These are phyloP conservation scores for Thaumetopoea pityocampa DNA, from an alignment of 1,140 invertebrate species.

Conservation along the genomic window DNA sequence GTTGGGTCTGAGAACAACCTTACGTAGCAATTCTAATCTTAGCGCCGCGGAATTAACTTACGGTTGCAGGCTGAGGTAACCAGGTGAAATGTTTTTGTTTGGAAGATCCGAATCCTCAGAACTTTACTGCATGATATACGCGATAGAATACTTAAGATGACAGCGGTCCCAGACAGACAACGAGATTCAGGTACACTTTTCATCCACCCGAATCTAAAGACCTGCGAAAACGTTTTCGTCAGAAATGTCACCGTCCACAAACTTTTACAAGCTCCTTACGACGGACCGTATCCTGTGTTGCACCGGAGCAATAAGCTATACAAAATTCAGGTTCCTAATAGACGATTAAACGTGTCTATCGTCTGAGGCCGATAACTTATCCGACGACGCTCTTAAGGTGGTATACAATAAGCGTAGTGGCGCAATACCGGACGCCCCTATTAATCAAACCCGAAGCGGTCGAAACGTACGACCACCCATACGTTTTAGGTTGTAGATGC, in stretches of 20 bases:
- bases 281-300: slow-evolving; percentile 26
- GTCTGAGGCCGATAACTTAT: slow-evolving; percentile 25
- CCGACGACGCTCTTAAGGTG: no score
- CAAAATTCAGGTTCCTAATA: slow-evolving; percentile 13
- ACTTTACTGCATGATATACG: slow-evolving; percentile 13
- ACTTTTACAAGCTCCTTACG: slow-evolving; percentile 23
- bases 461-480: no score
- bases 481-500: no score
- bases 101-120: background rate
- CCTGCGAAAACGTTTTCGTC: slow-evolving; percentile 26
- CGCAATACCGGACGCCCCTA: no score
- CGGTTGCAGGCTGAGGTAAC: slow-evolving; percentile 22
- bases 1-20: slow-evolving; percentile 29
- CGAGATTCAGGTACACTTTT: slow-evolving; percentile 12
- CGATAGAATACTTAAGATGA: background rate
- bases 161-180: background rate
- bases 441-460: no score
- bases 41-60: slow-evolving; percentile 30
- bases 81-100: slow-evolving; percentile 23
- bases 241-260: slow-evolving; percentile 20
- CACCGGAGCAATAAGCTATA: slow-evolving; percentile 15
- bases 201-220: slow-evolving; percentile 20
- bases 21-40: slow-evolving; percentile 23
- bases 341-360: slow-evolving; percentile 12
- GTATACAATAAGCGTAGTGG: no score